These are phyloP conservation scores for Callopanchax toddi DNA, from an alignment of 2,113 vertebrate genomes.

Conservation along the genomic window DNA sequence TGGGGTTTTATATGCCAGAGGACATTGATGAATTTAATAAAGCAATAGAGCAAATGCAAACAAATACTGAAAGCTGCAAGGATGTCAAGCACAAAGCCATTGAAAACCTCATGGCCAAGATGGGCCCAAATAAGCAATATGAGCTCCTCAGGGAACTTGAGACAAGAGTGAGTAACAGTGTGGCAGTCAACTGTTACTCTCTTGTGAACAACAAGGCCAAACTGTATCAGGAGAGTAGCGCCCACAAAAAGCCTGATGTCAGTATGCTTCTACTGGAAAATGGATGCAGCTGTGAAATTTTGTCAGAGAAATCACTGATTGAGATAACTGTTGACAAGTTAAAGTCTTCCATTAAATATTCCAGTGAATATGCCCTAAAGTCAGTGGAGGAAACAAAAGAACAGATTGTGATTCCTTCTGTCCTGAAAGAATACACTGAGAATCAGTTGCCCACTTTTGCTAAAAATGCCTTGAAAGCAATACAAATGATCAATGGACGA, in stretches of 20 bases:
- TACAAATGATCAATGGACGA: constrained; percentile 12
- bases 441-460: constrained; percentile 14
- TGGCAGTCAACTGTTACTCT: constrained; percentile 2
- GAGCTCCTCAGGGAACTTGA: background rate
- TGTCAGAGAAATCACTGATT: background rate
- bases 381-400: background rate
- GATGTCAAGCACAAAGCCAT: background rate
- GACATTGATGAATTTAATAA: background rate
- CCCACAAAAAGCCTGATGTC: background rate
- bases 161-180: background rate
- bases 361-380: background rate
- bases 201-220: constrained; percentile 3
- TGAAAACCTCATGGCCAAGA: constrained; percentile 9
- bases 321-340: constrained; percentile 7
- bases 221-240: background rate
- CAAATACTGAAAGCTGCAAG: background rate
- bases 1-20: background rate
- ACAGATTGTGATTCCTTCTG: constrained; percentile 12
- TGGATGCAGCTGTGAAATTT: background rate
- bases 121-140: constrained; percentile 4
- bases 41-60: background rate
- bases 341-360: background rate
- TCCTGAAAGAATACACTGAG: constrained; percentile 4
- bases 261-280: constrained; percentile 10
- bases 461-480: constrained; percentile 12